A percentile compares a stretch with the other conserved stretches of the same genome.
These are phyloP conservation scores for Dicrostonyx torquatus DNA, from an alignment of 2,797 vertebrate species.

Conservation along the genomic window DNA sequence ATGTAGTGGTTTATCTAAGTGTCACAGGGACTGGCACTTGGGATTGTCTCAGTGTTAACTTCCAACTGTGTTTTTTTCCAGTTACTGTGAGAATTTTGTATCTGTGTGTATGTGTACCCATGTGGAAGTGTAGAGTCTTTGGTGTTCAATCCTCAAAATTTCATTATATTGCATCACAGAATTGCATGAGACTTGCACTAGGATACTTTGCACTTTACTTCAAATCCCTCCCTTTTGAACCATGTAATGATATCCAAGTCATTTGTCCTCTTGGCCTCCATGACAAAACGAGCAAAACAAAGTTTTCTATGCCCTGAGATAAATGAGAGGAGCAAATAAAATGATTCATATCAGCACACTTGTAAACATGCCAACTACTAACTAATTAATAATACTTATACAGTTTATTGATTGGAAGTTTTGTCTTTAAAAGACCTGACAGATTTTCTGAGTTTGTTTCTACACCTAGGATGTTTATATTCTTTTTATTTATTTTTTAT, in stretches of 20 bases:
- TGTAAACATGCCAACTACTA: background rate
- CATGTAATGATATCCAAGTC: background rate
- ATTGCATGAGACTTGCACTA: background rate
- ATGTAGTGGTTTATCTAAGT: background rate
- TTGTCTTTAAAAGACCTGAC: background rate
- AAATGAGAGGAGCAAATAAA: background rate
- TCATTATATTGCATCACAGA: background rate
- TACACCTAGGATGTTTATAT: background rate
- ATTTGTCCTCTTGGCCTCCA: background rate
- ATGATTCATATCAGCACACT: background rate
- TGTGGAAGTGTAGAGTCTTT: background rate
- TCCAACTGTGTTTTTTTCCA: background rate
- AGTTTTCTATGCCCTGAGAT: background rate
- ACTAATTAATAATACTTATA: background rate
- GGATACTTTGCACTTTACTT: background rate
- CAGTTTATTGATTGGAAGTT: constrained; percentile 13
- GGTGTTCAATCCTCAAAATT: background rate
- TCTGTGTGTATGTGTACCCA: background rate
- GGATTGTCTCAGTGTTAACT: background rate
- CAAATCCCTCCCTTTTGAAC: background rate
- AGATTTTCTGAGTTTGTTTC: constrained; percentile 19
- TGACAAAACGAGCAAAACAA: background rate
- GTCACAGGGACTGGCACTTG: background rate
- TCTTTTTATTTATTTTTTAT: no score
- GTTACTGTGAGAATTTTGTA: background rate